Base-by-base conservation (phyloP, 2,888 invertebrate genomes). In the Rhaphigaster nebulosa region DNA sequence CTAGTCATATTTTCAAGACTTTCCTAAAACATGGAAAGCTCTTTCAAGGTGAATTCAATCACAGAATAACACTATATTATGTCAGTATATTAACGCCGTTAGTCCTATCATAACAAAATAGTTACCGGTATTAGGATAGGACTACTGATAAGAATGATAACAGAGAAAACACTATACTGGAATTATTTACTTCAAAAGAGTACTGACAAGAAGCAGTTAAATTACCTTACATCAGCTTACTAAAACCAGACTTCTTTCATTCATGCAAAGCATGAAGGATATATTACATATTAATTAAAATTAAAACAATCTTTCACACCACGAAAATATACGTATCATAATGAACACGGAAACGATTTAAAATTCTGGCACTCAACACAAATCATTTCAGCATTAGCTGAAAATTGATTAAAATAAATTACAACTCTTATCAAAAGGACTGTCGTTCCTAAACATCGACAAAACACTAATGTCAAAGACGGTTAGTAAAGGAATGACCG, bases 1-100 rank as follows among this genome's bases (percentile, higher is more conserved):
- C 76, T 52, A 54, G 70, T 91, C 90, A 91, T 90, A 13, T 41
- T 87, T 54, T 60, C 50, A 41, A 84, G 84, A 45, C 26, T 84
- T 84, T 84, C 50, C 80, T 80, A 52, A 52, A 90, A 90, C 13
- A 90, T 34, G 80, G 13, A 34, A 80, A 84, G 29, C 23, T 88
- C n/a, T 54, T 38, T 38, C 26, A 26, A 88, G 50, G 23, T 88
- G 54, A 38, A 88, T 38, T 38, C 4, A 26, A 34, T 54, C 29
- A 18, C 23, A n/a, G 15, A 50, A 50, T 50, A 34, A 50, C 45
- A 52, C 50, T 50, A 50, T 18, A 29, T 1, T 20, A 76, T 20
- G 70, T 38, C 34, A 76, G 38, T 38, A 76, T 34, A 18, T 34
- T 52, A 87, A 87, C 87, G 26, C 45, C 4, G 50, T 52, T 23